These are phyloP conservation scores for Ophion ellenae DNA, from an alignment of 2,888 invertebrate species.

Conservation along the genomic window DNA sequence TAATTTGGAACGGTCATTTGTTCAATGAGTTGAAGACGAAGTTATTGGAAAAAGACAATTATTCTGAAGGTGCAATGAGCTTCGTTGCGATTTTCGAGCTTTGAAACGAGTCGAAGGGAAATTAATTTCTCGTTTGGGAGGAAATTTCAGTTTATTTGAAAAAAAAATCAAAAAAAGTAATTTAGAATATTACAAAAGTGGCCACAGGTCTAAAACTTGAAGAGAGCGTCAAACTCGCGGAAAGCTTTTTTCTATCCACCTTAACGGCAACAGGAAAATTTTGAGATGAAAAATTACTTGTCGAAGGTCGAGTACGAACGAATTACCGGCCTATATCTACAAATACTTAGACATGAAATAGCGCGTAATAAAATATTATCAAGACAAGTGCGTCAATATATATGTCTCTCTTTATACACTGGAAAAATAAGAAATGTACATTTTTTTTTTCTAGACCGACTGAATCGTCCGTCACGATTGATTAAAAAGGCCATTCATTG, in stretches of 20 bases:
- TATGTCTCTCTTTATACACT: conserved; percentile 6
- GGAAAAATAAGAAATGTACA: background rate
- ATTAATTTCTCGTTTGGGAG: background rate
- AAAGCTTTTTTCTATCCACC: conserved; percentile 4
- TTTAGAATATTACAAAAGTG: too few species aligned
- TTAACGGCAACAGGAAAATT: background rate
- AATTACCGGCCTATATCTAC: conserved; percentile 57
- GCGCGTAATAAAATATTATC: conserved; percentile 22
- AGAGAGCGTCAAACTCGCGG: background rate
- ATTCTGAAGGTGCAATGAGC: background rate
- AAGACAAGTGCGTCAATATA: conserved; percentile 37
- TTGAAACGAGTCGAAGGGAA: background rate
- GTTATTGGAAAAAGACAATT: background rate
- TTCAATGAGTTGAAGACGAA: conserved; percentile 12
- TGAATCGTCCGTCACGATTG: background rate
- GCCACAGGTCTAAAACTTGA: background rate
- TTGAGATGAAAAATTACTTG: background rate
- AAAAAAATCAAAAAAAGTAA: background rate
- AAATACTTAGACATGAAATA: conserved; percentile 26
- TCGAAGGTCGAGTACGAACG: conserved; percentile 53
- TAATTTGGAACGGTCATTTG: conserved; percentile 11
- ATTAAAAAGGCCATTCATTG: too few species aligned
- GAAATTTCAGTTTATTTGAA: background rate
- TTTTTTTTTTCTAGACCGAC: background rate
- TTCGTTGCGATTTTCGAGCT: conserved; percentile 18